A percentile compares a stretch with the other conserved stretches of the same genome.
Evolutionary conservation across 2,888 invertebrate genomes (phyloP).

Genomic region (Lasioglossum vierecki): DNA sequence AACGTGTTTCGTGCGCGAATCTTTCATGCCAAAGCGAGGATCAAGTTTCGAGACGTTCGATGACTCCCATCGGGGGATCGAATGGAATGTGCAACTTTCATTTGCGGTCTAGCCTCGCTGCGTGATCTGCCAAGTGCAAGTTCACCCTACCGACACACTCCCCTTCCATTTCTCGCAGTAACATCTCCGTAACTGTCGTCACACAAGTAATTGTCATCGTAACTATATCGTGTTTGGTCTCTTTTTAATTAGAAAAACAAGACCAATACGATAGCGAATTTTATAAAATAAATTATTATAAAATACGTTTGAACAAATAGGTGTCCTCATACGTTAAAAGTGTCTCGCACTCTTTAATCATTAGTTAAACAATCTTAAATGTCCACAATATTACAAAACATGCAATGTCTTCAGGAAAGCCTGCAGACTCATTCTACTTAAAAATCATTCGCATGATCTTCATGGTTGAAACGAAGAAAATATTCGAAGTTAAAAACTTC

Average conservation of each 20-base stretch:
- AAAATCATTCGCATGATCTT: too few relatives aligned
- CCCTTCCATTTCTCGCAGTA: neutral
- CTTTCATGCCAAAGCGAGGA: constrained; percentile 2
- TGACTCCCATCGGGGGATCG: constrained; percentile 22
- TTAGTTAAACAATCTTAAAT: too few relatives aligned
- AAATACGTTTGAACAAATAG: too few relatives aligned
- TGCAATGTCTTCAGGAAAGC: too few relatives aligned
- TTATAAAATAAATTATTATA: too few relatives aligned
- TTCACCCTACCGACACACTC: constrained; percentile 17
- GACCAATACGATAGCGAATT: neutral
- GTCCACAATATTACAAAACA: too few relatives aligned
- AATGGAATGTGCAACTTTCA: constrained; percentile 62
- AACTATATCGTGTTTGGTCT: neutral
- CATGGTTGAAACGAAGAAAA: too few relatives aligned
- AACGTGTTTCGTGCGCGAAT: constrained; percentile 49
- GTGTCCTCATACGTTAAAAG: too few relatives aligned
- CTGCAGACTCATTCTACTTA: too few relatives aligned
- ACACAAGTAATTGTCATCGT: neutral
- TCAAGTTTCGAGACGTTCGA: constrained; percentile 48
- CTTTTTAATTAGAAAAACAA: neutral
- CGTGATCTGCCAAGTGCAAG: constrained; percentile 55
- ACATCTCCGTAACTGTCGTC: neutral
- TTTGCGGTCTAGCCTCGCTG: constrained; percentile 40
- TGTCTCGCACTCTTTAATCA: too few relatives aligned
- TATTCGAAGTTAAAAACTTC: neutral